Evolutionary conservation across 2,113 vertebrate species (phyloP).

Genomic region (Parotia lawesii): DNA sequence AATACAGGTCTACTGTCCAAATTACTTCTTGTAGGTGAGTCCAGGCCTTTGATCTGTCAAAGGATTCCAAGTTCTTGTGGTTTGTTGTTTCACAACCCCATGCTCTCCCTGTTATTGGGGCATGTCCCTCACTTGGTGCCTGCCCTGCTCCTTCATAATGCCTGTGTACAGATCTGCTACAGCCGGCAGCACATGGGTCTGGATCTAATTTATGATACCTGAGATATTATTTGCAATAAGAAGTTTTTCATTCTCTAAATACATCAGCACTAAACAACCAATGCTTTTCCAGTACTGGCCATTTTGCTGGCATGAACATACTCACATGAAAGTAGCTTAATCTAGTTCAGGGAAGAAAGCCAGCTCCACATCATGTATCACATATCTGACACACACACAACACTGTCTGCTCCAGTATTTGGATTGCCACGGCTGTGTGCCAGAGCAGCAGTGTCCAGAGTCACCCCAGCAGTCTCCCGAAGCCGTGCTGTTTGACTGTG

Average conservation of each 20-base stretch:
- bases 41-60: not conserved
- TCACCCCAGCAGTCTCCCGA: not conserved
- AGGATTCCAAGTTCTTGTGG: not conserved
- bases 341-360: not conserved
- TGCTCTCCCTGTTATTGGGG: not conserved
- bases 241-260: not conserved
- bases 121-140: not conserved
- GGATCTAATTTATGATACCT: not conserved
- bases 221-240: not conserved
- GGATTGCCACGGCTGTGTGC: fast-evolving
- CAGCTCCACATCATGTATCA: not conserved
- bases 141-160: not conserved
- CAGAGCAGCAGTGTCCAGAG: not conserved
- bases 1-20: not conserved
- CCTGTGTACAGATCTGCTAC: not conserved
- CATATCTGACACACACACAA: fast-evolving
- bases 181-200: not conserved
- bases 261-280: not conserved
- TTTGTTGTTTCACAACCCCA: not conserved
- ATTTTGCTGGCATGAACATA: not conserved
- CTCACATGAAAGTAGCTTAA: not conserved
- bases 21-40: not conserved
- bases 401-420: not conserved
- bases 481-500: not conserved
- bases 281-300: not conserved